Conservation (phyloP, 2,797 vertebrate species). For the Chelon auratus region DNA sequence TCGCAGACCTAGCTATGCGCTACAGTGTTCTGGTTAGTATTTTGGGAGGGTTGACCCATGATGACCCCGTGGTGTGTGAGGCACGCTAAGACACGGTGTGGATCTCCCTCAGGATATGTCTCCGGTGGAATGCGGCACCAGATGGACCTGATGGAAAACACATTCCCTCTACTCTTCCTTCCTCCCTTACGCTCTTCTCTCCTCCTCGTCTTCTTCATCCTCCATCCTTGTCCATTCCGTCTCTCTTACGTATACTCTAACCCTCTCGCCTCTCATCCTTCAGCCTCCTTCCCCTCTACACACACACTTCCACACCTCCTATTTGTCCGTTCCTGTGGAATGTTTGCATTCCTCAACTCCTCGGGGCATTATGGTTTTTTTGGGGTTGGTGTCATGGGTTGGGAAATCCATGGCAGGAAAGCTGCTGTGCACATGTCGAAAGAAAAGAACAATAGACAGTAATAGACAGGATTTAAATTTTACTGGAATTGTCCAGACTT, state of each 20-base stretch:
- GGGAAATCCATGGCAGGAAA: slow-evolving; percentile 25
- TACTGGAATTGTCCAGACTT: not conserved
- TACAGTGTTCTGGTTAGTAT: slow-evolving; percentile 31
- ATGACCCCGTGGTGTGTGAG: slow-evolving; percentile 56
- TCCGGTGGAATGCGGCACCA: slow-evolving; percentile 77
- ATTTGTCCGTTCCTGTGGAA: slow-evolving; percentile 78
- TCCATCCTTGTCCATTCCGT: slow-evolving; percentile 29
- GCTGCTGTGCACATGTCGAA: slow-evolving; percentile 33
- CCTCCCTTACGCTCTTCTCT: slow-evolving; percentile 39
- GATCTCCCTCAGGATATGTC: slow-evolving; percentile 71
- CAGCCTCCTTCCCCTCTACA: not conserved
- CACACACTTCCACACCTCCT: slow-evolving; percentile 41
- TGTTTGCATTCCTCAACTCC: slow-evolving; percentile 86
- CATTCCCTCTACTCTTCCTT: slow-evolving; percentile 61
- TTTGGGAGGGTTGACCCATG: slow-evolving; percentile 50
- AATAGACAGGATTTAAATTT: not conserved
- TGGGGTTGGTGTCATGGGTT: slow-evolving; percentile 8
- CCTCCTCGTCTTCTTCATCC: slow-evolving; percentile 55
- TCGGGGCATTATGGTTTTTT: slow-evolving; percentile 67
- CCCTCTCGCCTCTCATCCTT: not conserved
- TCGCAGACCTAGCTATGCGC: not conserved
- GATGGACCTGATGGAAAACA: slow-evolving; percentile 82
- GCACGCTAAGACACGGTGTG: slow-evolving; percentile 41
- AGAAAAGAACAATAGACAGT: slow-evolving; percentile 35
- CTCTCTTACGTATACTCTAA: not conserved